Conservation (phyloP, 2,797 vertebrate genomes). For the Etheostoma nigrum region DNA sequence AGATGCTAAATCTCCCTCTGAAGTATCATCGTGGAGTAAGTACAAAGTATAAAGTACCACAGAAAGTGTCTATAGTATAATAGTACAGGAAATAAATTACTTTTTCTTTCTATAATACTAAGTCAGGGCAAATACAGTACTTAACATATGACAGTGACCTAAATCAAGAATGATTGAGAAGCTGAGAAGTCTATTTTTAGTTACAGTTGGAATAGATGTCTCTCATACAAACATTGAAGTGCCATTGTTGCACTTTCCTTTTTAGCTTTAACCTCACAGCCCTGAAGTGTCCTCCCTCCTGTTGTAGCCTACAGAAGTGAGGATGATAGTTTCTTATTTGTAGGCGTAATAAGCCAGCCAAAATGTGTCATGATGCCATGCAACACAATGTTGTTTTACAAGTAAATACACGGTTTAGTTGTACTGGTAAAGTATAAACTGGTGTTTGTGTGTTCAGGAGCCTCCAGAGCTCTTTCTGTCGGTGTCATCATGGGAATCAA, state of each 20-base stretch:
- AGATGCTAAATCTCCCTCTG: background rate
- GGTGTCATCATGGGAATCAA: constrained; percentile 89
- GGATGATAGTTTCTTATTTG: background rate
- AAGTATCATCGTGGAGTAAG: too few species aligned
- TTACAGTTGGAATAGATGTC: constrained; percentile 25
- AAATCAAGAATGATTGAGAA: constrained; percentile 35
- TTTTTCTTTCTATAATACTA: background rate
- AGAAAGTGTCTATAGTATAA: background rate
- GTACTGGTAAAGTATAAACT: background rate
- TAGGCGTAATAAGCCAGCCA: background rate
- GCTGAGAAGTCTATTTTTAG: constrained; percentile 47
- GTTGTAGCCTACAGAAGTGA: background rate
- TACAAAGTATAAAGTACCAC: background rate
- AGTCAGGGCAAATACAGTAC: background rate
- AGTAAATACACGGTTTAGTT: constrained; percentile 9
- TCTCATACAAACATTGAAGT: constrained; percentile 13
- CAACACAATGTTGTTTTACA: background rate
- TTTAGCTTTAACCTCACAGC: constrained; percentile 33
- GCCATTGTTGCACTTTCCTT: constrained; percentile 15
- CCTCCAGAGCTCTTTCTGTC: constrained; percentile 20
- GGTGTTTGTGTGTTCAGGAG: constrained; percentile 45
- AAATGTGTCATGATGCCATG: background rate
- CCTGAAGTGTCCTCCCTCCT: background rate
- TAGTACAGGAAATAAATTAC: too few species aligned
- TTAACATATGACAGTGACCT: background rate